A percentile compares a stretch with the other conserved stretches of the same genome.
phyloP scores from a whole-genome alignment of 1,140 invertebrate genomes.

The Halictus rubicundus region DNA sequence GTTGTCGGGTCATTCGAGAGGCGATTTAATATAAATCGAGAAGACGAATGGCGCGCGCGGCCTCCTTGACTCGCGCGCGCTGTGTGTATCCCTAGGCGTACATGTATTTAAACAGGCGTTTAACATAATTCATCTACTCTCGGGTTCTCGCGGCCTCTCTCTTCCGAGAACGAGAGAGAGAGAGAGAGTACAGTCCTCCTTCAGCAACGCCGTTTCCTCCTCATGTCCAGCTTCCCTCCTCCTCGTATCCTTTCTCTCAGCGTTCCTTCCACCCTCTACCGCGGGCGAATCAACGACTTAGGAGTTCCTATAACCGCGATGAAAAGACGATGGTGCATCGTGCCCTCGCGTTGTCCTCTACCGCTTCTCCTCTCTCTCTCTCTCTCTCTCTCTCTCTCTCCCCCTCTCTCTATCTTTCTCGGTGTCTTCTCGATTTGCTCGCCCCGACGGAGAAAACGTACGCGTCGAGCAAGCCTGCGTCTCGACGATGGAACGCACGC shows the following conservation, averaged over 20 bases:
- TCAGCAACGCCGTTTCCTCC: slow-evolving; percentile 14
- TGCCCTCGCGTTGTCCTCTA: slow-evolving; percentile 7
- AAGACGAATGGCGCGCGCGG: slow-evolving; percentile 76
- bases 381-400: background rate
- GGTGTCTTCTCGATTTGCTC: background rate
- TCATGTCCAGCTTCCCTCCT: background rate
- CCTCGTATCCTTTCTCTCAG: background rate
- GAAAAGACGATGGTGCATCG: slow-evolving; percentile 8
- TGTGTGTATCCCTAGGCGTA: slow-evolving; percentile 73
- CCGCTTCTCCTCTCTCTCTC: no score
- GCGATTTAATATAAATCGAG: slow-evolving; percentile 77
- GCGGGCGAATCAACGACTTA: slow-evolving; percentile 25
- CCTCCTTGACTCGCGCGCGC: slow-evolving; percentile 66
- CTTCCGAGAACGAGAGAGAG: no score
- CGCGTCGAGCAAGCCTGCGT: background rate
- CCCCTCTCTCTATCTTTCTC: background rate
- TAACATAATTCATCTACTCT: slow-evolving; percentile 78
- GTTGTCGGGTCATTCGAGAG: slow-evolving; percentile 68
- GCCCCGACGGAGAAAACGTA: slow-evolving; percentile 10
- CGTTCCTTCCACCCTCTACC: slow-evolving; percentile 16
- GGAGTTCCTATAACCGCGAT: slow-evolving; percentile 31
- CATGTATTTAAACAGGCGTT: slow-evolving; percentile 79
- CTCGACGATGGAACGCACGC: slow-evolving; percentile 33
- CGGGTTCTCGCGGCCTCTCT: slow-evolving; percentile 27
- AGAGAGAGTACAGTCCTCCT: background rate